Evolutionary conservation across 1,140 invertebrate genomes (phyloP).

Genomic region (Adoxophyes honmai): DNA sequence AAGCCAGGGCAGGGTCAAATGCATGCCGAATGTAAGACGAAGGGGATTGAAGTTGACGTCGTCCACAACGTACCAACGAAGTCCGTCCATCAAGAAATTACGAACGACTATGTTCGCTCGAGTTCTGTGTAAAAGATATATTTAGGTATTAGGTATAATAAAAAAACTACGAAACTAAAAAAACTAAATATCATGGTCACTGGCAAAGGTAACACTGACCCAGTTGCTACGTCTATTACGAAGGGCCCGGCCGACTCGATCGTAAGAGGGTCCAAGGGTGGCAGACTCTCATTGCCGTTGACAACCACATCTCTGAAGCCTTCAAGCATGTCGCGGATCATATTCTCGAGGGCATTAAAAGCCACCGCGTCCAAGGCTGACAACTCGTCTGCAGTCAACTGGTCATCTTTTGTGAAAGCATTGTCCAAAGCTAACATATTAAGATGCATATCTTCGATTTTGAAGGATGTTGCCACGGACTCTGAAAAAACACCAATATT

Average conservation of each 20-base stretch:
- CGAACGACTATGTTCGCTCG: slow-evolving; percentile 18
- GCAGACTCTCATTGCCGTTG: slow-evolving; percentile 32
- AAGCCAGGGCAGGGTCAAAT: slow-evolving; percentile 28
- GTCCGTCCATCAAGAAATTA: slow-evolving; percentile 31
- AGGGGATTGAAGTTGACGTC: slow-evolving; percentile 28
- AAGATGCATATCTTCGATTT: background rate
- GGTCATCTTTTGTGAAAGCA: background rate
- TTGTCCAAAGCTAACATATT: background rate
- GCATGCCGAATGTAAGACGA: slow-evolving; percentile 22
- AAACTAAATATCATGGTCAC: slow-evolving; percentile 7
- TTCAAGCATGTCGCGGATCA: slow-evolving; percentile 25
- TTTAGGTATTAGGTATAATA: too few relatives aligned
- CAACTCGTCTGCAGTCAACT: background rate
- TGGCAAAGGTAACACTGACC: slow-evolving; percentile 22
- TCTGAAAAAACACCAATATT: slow-evolving; percentile 1
- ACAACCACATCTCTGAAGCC: slow-evolving; percentile 32
- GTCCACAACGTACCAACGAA: slow-evolving; percentile 36
- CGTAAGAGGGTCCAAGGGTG: slow-evolving; percentile 30
- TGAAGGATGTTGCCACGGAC: background rate
- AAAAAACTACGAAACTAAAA: too few relatives aligned
- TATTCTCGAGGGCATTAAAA: slow-evolving; percentile 1
- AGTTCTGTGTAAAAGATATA: slow-evolving; percentile 18
- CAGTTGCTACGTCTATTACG: slow-evolving; percentile 15
- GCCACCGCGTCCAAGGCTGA: background rate
- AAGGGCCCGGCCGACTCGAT: slow-evolving; percentile 26